Percentiles rank a stretch among this genome's conserved stretches.
Evolutionary conservation across 2,797 vertebrate species (phyloP).

Genomic region (Pangasius macronema): DNA sequence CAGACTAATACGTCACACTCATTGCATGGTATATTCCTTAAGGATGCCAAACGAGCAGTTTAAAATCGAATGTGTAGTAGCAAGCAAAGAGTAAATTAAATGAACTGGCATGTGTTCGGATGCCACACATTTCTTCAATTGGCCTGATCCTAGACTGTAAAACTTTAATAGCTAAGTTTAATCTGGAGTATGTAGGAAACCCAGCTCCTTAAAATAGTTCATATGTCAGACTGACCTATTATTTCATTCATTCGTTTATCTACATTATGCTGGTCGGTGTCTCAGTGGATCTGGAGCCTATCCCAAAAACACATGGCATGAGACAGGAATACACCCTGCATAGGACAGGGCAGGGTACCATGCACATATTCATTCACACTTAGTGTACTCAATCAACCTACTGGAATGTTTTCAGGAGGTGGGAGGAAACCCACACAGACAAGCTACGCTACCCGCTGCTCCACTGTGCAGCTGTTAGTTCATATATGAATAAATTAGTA

Average conservation of each 20-base stretch:
- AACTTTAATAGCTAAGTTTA: not conserved
- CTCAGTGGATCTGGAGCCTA: not conserved
- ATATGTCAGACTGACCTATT: too few relatives aligned
- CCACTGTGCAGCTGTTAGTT: not conserved
- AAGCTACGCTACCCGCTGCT: not conserved
- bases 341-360: not conserved
- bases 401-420: not conserved
- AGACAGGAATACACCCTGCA: too few relatives aligned
- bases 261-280: too few relatives aligned
- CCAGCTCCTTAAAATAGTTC: not conserved
- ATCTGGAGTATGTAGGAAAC: not conserved
- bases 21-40: not conserved
- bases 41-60: not conserved
- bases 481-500: too few relatives aligned
- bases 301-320: not conserved
- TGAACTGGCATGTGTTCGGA: not conserved
- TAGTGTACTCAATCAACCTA: not conserved
- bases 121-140: not conserved
- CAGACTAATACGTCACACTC: not conserved
- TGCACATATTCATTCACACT: not conserved
- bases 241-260: not conserved
- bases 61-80: not conserved
- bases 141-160: not conserved
- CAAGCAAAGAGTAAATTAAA: not conserved
- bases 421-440: not conserved